Conservation (phyloP, 2,113 vertebrate species). For the Apeltes quadracus region DNA sequence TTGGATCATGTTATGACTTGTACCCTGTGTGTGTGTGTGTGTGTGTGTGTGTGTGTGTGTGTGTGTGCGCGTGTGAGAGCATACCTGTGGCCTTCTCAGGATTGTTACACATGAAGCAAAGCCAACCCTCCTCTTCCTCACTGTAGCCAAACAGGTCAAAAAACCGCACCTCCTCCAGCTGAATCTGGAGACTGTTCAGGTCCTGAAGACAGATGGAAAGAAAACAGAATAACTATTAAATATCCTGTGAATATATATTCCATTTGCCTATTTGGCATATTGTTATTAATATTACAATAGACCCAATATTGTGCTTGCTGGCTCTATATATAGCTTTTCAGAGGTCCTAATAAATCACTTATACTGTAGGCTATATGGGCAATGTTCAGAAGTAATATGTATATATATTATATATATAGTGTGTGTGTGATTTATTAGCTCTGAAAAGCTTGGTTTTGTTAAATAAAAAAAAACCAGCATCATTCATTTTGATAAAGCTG, state of each 20-base stretch:
- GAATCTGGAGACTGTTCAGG: slow-evolving; percentile 87
- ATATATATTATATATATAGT: too few relatives aligned
- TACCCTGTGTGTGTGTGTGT: background rate
- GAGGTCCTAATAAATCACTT: background rate
- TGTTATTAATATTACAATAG: background rate
- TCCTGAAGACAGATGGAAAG: slow-evolving; percentile 80
- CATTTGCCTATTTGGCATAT: background rate
- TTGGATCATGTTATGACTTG: background rate
- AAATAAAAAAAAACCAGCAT: background rate
- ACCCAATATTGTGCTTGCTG: too few relatives aligned
- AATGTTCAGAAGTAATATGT: background rate
- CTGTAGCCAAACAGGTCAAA: slow-evolving; percentile 97
- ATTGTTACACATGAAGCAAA: slow-evolving; percentile 99
- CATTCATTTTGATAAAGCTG: background rate
- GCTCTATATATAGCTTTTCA: too few relatives aligned
- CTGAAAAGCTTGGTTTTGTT: background rate
- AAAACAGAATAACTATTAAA: slow-evolving; percentile 2
- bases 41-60: slow-evolving; percentile 20
- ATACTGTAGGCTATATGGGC: background rate
- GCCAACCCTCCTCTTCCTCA: slow-evolving; percentile 87
- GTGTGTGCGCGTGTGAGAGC: slow-evolving; percentile 23
- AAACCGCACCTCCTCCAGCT: slow-evolving; percentile 94
- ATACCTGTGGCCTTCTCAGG: slow-evolving; percentile 93
- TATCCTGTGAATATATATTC: background rate
- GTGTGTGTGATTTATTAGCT: background rate